Evolutionary conservation across 2,113 vertebrate genomes (phyloP), one percentile per base, ranked within the genome.

Genomic region (Mystacornis crossleyi): DNA sequence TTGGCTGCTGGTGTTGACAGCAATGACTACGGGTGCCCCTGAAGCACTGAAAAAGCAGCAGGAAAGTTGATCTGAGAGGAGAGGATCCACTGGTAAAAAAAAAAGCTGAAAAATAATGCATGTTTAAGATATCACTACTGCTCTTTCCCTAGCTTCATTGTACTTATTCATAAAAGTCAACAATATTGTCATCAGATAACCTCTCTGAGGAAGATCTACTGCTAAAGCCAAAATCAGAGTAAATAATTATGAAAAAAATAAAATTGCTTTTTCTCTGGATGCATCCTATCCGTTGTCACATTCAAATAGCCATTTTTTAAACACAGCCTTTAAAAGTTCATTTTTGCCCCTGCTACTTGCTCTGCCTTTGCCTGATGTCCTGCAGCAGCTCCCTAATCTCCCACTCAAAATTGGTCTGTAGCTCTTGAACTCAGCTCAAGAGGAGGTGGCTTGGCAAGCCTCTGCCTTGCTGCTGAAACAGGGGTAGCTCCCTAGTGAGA

Each of bases 401-500:
- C 6, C 31, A 8, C 43, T 36, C 60, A 6, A 25, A 80, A 58
- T 3, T 73, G 60, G 26, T 19, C 54, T 80, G 74, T 6, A 47
- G 54, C 23, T 25, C 42, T 33, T 47, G 71, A 73, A 66, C 71
- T 57, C 53, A n/a, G 85, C 86, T 92, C 34, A 16, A 47, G 62
- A 70, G 57, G 55, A 42, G 53, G 40, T 10, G 14, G 64, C 40
- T 74, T 94, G 75, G 86, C 81, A 89, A 90, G 31, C 57, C 34
- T 51, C 69, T 54, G 92, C 69, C 62, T 58, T 25, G 73, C 83
- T 74, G 58, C 55, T 71, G 81, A 78, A 96, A 93, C 34, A 93
- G 91, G 94, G 93, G 42, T 96, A 96, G 70, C 4, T 95, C 95
- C 85, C 92, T 8, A 19, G 80, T 0, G 81, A 96, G 75, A 82